phyloP scores from a whole-genome alignment of 2,113 vertebrate species.

The Oncorhynchus clarkii region DNA sequence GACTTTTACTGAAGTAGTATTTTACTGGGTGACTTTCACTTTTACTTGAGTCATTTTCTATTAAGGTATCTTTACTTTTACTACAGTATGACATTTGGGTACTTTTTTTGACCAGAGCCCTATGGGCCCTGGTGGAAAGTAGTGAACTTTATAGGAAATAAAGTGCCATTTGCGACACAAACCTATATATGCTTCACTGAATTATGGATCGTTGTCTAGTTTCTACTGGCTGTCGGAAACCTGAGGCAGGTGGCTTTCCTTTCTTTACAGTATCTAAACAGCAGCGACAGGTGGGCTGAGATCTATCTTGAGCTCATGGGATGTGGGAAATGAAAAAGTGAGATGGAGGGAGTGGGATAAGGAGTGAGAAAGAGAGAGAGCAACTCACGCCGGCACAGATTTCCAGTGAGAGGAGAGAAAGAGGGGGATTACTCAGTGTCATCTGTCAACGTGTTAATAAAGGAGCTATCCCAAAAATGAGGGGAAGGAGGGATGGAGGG shows the following conservation, averaged over 20 bases:
- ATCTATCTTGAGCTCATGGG: background rate
- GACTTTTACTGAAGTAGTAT: no score
- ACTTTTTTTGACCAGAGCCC: no score
- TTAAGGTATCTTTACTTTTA: no score
- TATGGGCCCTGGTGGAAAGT: no score
- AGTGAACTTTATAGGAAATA: no score
- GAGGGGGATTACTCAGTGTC: conserved; percentile 15
- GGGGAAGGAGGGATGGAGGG: background rate
- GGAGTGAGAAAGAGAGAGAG: conserved; percentile 7
- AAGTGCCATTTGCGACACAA: no score
- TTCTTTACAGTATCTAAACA: background rate
- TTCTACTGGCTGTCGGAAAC: background rate
- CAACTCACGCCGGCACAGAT: conserved; percentile 4
- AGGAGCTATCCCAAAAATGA: conserved; percentile 37
- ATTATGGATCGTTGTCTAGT: background rate
- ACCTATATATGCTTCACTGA: background rate
- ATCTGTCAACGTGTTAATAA: conserved; percentile 48
- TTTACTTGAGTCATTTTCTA: no score
- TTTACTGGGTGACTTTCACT: no score
- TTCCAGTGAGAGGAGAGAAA: background rate
- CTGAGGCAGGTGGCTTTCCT: background rate
- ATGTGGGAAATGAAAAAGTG: background rate
- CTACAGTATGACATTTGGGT: no score
- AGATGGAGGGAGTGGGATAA: background rate
- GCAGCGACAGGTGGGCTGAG: background rate